Evolutionary conservation across 2,888 invertebrate species (phyloP).

Genomic region (Tolmerus cingulatus): DNA sequence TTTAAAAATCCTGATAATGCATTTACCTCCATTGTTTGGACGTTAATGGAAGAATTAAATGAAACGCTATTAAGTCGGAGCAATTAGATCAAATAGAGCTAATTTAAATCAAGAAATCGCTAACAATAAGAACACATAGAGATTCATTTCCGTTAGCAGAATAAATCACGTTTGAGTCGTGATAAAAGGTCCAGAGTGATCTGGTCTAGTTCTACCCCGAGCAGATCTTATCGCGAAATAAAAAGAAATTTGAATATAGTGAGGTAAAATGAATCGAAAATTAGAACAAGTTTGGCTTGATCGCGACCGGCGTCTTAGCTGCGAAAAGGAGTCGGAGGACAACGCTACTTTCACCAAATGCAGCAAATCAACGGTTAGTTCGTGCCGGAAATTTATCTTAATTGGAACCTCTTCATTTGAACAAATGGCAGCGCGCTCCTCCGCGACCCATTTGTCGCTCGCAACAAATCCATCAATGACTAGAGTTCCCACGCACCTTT

Average conservation of each 20-base stretch:
- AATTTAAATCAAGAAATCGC: neutral
- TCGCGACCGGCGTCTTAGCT: neutral
- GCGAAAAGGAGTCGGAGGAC: neutral
- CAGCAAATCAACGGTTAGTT: conserved; percentile 13
- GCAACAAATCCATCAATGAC: conserved; percentile 31
- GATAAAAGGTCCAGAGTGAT: neutral
- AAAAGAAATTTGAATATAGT: neutral
- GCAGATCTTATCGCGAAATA: neutral
- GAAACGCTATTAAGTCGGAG: neutral
- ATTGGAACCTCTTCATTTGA: conserved; percentile 32
- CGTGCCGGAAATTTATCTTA: conserved; percentile 30
- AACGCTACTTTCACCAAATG: conserved; percentile 13
- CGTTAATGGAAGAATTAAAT: neutral
- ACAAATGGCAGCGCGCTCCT: conserved; percentile 13
- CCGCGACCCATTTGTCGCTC: conserved; percentile 31
- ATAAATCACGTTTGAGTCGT: neutral
- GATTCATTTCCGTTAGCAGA: neutral
- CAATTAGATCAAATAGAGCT: neutral
- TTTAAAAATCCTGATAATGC: neutral
- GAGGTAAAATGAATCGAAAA: neutral
- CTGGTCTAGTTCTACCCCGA: neutral
- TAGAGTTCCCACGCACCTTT: conserved; percentile 38
- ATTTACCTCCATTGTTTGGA: neutral
- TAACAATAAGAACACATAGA: neutral
- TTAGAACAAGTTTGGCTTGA: neutral